Base-by-base conservation (phyloP, 2,797 vertebrate genomes). In the Lagodon rhomboides region DNA sequence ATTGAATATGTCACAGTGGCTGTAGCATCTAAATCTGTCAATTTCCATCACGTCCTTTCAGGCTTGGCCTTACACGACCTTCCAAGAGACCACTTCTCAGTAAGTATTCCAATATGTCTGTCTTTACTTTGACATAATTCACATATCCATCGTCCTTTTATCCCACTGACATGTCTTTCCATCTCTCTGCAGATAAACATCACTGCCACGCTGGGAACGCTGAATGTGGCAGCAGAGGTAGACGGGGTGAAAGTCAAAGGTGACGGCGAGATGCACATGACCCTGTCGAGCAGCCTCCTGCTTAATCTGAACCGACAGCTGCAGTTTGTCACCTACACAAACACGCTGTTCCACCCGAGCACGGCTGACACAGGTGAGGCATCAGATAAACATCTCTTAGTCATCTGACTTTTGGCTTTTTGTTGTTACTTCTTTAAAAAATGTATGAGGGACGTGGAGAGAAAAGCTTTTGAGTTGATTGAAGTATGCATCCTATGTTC, bases 251-350 rank as follows among this genome's bases (percentile, higher is more conserved):
- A 87, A 84, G 74, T 97, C 68, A 94, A 86, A 72, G 97, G 97
- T 3, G 96, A 96, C 8, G 96, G 97, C 1, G 94, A 96, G 89
- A 94, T 95, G 87, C 95, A 88, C 67, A 96, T 98, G 87, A 95
- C 87, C 5, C 73, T 98, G 56, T 89, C 90, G 1, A 96, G 96
- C 79, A 25, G 81, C 74, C 86, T 86, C 46, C 89, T 97, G 80
- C 94, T 94, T 15, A 95, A 95, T 85, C 92, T 99, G 80, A 98
- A 98, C 88, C 94, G 97, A 30, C 97, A 98, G 94, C 94, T 99
- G 73, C 97, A 98, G 88, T 96, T 98, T 74, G 89, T 98, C 88
- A 96, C 96, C 69, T 98, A 98, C 73, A 98, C 96, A 50, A 98
- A 97, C 94, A 96, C 94, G 0, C 88, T 94, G 54, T 98, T 97